phyloP scores from a whole-genome alignment of 1,140 invertebrate genomes.

The Caenorhabditis briggsae region DNA sequence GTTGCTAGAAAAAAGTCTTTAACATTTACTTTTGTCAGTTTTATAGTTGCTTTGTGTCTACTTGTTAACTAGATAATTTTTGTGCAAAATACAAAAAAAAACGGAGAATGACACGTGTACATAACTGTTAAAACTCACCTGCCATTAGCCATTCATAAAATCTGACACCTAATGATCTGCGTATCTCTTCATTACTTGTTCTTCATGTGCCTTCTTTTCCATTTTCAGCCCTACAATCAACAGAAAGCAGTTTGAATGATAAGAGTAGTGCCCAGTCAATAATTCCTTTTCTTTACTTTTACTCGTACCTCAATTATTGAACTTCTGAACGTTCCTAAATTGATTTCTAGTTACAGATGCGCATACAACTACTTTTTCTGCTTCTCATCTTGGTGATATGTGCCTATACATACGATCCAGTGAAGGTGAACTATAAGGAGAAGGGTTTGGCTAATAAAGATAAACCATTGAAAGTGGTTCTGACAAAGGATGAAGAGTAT shows the following conservation, averaged over 20 bases:
- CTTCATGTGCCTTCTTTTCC: not conserved
- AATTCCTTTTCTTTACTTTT: not conserved
- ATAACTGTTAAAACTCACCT: not conserved
- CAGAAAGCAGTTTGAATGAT: not conserved
- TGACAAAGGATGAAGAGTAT: not conserved
- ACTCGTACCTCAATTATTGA: not conserved
- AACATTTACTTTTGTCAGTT: too few species aligned
- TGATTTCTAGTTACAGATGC: not conserved
- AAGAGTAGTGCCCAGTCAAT: not conserved
- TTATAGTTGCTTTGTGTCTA: too few species aligned
- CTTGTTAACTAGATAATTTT: too few species aligned
- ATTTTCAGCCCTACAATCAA: not conserved
- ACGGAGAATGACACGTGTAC: constrained; percentile 2
- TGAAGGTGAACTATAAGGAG: not conserved
- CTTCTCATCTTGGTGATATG: constrained; percentile 16
- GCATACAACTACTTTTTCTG: not conserved
- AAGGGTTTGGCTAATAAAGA: not conserved
- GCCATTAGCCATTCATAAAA: constrained; percentile 17
- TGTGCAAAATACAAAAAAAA: too few species aligned
- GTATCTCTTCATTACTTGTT: not conserved
- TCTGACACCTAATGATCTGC: not conserved
- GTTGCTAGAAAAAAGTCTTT: too few species aligned
- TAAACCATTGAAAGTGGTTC: not conserved
- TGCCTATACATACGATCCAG: not conserved
- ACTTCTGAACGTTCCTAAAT: not conserved